Base-by-base conservation (phyloP, 2,113 vertebrate species). In the Odocoileus virginianus region DNA sequence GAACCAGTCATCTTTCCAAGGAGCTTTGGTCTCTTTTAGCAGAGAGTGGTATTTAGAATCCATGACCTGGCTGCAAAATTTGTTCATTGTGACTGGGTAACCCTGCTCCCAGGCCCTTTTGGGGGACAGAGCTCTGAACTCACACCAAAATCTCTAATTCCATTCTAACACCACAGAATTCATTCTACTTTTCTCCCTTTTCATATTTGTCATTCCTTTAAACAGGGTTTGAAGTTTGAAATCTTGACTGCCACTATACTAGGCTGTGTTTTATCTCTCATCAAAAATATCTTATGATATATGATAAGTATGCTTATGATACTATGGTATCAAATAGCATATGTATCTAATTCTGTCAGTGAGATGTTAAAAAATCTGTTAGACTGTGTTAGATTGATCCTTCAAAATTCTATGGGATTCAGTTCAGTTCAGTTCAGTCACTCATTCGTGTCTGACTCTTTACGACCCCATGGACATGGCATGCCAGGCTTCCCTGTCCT, bases 71-170 rank as follows among this genome's bases (percentile, higher is more conserved):
- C 25, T 30, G 14, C 55, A 21, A 8, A 50, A 58, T 15, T 67
- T n/a, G 19, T 36, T 57, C 57, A 3, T 0, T 6, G 16, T 6
- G 16, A 2, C 6, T 16, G 57, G 43, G 5, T 8, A 11, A 45
- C 30, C 27, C 45, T 89, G 43, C 28, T 50, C 61, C 45, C 25
- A 40, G 58, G 50, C 25, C 23, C 2, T n/a, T 27, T 11, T 27
- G 19, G 12, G n/a, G 61, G 8, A 55, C 54, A 45, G 47, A 58
- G n/a, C 28, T 47, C 17, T 36, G 25, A 33, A 14, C 55, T 89
- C 28, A 15, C 43, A 15, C 30, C 30, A 0, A 5, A 7, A 43
- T 11, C 21, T 58, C 83, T 25, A 58, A 4, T 58, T 58, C 54
- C 54, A 43, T 25, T 12, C 83, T 2, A 19, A 43, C 54, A 43